Evolutionary conservation across 2,888 invertebrate genomes (phyloP), one percentile per base, ranked within the genome.

Genomic region (Rhorus exstirpatorius): DNA sequence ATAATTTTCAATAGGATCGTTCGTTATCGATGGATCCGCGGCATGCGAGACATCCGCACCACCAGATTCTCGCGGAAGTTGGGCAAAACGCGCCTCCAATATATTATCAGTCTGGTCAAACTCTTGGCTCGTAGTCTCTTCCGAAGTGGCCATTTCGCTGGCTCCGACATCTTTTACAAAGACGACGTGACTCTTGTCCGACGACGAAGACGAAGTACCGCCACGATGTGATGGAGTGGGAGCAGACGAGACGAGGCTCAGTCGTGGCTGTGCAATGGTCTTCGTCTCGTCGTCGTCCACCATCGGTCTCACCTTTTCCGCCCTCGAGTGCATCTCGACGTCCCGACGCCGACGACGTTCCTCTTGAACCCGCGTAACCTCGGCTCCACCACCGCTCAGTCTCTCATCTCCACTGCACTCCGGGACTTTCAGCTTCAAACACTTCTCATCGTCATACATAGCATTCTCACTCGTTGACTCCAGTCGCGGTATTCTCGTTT

Each of bases 301-400:
- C 63, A 41, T 8, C 51, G 35, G 63, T 55, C 31, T 63, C 71
- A 78, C 70, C 74, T 65, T 65, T 53, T 77, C 77, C 35, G 19
- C 35, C 60, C 61, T 79, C 67, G 80, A 80, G 78, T 72, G 82
- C 55, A 67, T 76, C 78, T 84, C 82, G 76, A 72, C 72, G 78
- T 84, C 80, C 46, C 71, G 68, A 79, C 75, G 76, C 55, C 49
- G 70, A 60, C 75, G 67, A 65, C 61, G 55, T 71, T 24, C 81
- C 81, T 85, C 83, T 82, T 85, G 77, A 83, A 82, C 77, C 75
- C 65, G 80, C 65, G 79, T 80, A 78, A 80, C 81, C 81, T 84
- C 81, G 17, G 67, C 49, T 21, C 17, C 65, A 38, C 26, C 71
- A 44, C 74, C 49, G 21, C 41, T 63, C 41, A 65, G 55, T 70